Conservation (phyloP, 1,140 invertebrate species). For the Calliphora vicina region DNA sequence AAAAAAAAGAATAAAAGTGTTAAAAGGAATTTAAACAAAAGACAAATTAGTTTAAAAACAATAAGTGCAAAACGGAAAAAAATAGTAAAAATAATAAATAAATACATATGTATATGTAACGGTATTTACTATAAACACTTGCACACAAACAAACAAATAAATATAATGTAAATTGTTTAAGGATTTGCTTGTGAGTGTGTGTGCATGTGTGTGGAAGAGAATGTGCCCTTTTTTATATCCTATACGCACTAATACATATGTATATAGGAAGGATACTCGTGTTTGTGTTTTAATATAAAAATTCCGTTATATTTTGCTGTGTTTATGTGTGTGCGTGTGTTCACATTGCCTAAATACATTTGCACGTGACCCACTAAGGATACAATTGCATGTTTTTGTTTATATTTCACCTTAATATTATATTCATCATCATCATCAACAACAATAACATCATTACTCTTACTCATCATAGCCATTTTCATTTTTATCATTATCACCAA, state of each 20-base stretch:
- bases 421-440: not conserved
- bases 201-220: not conserved
- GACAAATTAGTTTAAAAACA: not conserved
- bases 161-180: not conserved
- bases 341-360: constrained; percentile 30
- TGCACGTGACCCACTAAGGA: constrained; percentile 36
- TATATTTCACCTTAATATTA: constrained; percentile 7
- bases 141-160: not conserved
- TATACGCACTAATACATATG: not conserved
- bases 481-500: not conserved
- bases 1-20: not conserved
- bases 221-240: not conserved
- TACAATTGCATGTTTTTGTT: constrained; percentile 19
- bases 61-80: not conserved
- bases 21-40: not conserved
- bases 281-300: not conserved
- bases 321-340: not conserved
- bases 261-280: not conserved
- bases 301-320: not conserved
- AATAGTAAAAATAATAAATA: not conserved
- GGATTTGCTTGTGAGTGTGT: not conserved
- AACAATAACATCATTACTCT: not conserved
- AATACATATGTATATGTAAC: not conserved
- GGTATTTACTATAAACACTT: constrained; percentile 5
- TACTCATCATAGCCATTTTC: not conserved